These are phyloP conservation scores for Coelopa frigida DNA, from an alignment of 1,140 invertebrate genomes.

Conservation along the genomic window DNA sequence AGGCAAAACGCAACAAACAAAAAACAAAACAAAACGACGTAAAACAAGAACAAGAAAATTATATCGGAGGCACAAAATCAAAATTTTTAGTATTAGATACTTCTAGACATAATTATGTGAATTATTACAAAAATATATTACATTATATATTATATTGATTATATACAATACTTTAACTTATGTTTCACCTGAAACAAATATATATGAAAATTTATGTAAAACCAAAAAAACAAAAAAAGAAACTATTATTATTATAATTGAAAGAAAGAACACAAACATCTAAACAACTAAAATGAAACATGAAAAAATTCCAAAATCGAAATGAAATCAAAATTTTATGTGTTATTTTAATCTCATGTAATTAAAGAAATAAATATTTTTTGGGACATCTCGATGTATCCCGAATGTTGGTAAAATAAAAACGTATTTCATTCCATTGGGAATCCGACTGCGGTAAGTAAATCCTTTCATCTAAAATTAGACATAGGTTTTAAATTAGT, in stretches of 20 bases:
- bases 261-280: no score
- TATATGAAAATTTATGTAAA: conserved; percentile 1
- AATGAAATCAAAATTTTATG: no score
- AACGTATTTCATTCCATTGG: neutral
- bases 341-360: no score
- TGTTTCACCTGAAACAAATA: neutral
- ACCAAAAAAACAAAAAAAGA: neutral
- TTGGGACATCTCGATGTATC: neutral
- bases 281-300: no score
- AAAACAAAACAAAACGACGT: no score
- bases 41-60: no score
- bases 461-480: no score
- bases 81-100: conserved; percentile 3
- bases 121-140: neutral
- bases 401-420: conserved; percentile 4
- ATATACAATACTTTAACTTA: neutral
- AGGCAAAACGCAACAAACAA: no score
- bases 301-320: no score
- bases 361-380: neutral
- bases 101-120: neutral
- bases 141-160: neutral
- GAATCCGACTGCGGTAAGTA: no score
- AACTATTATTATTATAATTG: no score
- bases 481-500: no score
- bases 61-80: conserved; percentile 3